These are phyloP conservation scores for Tribolium freemani DNA, from an alignment of 2,888 invertebrate species.

Conservation along the genomic window DNA sequence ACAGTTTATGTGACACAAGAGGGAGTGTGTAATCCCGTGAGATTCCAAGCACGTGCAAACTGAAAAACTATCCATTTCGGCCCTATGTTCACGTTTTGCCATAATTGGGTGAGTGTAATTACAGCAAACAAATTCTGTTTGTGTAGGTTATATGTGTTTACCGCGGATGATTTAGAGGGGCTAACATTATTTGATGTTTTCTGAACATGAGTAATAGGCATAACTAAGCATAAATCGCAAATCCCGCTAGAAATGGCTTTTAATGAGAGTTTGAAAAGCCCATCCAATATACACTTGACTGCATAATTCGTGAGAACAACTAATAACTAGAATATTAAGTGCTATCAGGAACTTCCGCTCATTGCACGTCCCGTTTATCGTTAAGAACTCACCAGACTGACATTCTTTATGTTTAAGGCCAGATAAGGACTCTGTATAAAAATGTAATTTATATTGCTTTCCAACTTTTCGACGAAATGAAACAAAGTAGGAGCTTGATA, in stretches of 20 bases:
- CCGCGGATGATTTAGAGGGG: slow-evolving; percentile 15
- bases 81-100: neutral
- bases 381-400: slow-evolving; percentile 53
- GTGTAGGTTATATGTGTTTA: slow-evolving; percentile 4
- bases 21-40: neutral
- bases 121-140: slow-evolving; percentile 16
- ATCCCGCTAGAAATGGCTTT: slow-evolving; percentile 43
- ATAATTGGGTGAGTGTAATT: slow-evolving; percentile 4
- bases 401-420: slow-evolving; percentile 54
- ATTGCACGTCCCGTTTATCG: slow-evolving; percentile 59
- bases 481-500: slow-evolving; percentile 10
- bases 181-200: slow-evolving; percentile 27
- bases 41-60: neutral
- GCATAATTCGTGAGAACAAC: slow-evolving; percentile 54
- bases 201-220: slow-evolving; percentile 26
- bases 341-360: slow-evolving; percentile 62
- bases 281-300: slow-evolving; percentile 51
- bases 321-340: slow-evolving; percentile 62
- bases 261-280: slow-evolving; percentile 52
- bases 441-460: slow-evolving; percentile 47
- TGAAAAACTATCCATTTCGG: neutral
- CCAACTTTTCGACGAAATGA: slow-evolving; percentile 33
- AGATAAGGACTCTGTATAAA: slow-evolving; percentile 45
- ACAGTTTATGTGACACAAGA: slow-evolving; percentile 24
- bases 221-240: slow-evolving; percentile 38